Evolutionary conservation across 92 coral and sea anemone species (phyloP), one percentile per base, ranked within the genome.

Genomic region (Phenganax stokvisi): DNA sequence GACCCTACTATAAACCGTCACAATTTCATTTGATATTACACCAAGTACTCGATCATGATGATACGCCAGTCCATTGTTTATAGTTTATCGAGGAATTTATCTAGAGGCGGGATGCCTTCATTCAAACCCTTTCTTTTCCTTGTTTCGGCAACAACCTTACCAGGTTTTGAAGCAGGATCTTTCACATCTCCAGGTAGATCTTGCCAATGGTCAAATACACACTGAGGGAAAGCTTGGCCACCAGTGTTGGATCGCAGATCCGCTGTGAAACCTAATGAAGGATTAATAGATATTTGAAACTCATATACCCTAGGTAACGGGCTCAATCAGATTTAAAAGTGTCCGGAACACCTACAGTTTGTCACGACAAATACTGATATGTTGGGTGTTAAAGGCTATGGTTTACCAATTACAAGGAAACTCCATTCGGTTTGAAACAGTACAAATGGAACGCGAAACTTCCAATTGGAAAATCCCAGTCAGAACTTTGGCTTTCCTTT

Each of bases 151-250:
- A 94, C 90, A 37, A 91, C 89, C 0, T 0, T 0, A 15, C 86
- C 91, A 15, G 92, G 87, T 63, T 84, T 94, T 37, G 87, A 8
- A 10, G 76, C 0, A 6, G 47, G 17, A 8, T 92, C 96, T 0
- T 0, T 0, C 0, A 80, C 80, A 53, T 89, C 90, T 10, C 92
- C 97, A 9, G 82, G 83, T 28, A 94, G 81, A 3, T 12, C 5
- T 29, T 72, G 85, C 98, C 98, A 94, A 81, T 94, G 98, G 80
- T 94, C 97, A 68, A 94, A 94, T 64, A 94, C 98, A 69, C 98
- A 94, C 82, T 94, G 98, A 12, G 98, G 98, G 88, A 94, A 94
- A 28, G 98, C 98, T 81, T 94, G 98, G 64, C 98, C 98, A 72
- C 98, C 98, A 52, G 98, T 94, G 80, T 91, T 88, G 62, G 97